Base-by-base conservation (phyloP, 2,888 invertebrate species). In the Drosophila anomalata region DNA sequence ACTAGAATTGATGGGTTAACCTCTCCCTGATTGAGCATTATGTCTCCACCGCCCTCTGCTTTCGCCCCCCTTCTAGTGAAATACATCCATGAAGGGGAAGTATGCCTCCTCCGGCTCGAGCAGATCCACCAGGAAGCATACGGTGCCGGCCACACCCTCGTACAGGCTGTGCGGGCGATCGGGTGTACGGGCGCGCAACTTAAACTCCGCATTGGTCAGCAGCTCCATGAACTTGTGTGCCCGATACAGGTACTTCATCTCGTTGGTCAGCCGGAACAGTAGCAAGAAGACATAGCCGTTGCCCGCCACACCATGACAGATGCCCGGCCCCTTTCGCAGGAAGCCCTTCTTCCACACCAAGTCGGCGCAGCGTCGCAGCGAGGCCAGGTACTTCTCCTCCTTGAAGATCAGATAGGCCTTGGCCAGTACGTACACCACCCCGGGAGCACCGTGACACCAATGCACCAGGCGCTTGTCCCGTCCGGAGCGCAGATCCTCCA, bases 391-490 rank as follows among this genome's bases (percentile, higher is more conserved):
- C 87, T 94, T 95, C 1, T 94, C 92, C 44, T 97, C 96, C 70
- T 95, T 94, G 92, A 94, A 97, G 1, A 94, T 91, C 31, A 95
- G 90, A 89, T 95, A 97, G 0, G 97, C 96, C 90, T 95, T 95
- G 1, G 96, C 96, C 93, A 97, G 42, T 36, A 97, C 90, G 88
- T 97, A 97, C 7, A 97, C 92, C 0, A 95, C 94, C 0, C 97
- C 97, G 8, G 96, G 95, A 9, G 96, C 96, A 0, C 97, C 97
- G 89, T 97, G 97, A 90, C 97, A 97, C 97, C 97, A 97, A 89
- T 97, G 97, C 0, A 97, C 94, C 11, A 97, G 92, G 69, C 96
- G 95, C 65, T 96, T 95, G 11, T 92, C 90, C 12, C 91, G 79
- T 3, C 93, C 93, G 44, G 90, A 90, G 39, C 92, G 85, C 5